Conservation (phyloP, 1,140 invertebrate genomes). For the Drosophila tropicalis region DNA sequence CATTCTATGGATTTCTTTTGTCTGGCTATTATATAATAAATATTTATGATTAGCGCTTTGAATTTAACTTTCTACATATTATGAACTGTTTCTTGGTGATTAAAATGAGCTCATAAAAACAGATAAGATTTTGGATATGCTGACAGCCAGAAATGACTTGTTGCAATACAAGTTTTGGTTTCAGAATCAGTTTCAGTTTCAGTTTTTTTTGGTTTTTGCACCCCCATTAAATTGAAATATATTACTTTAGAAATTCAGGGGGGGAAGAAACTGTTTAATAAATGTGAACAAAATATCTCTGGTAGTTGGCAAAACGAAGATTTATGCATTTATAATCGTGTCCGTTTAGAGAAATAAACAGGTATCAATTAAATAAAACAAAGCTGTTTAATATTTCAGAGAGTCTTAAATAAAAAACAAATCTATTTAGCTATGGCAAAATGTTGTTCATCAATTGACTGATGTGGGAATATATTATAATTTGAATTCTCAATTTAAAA, state of each 20-base stretch:
- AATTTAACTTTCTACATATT: conserved; percentile 6
- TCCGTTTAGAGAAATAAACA: conserved; percentile 29
- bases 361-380: not conserved
- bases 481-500: no score
- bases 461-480: no score
- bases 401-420: no score
- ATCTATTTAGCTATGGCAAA: no score
- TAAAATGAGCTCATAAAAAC: conserved; percentile 35
- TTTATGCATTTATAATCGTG: conserved; percentile 55
- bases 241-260: not conserved
- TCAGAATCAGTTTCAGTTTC: not conserved
- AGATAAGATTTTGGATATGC: conserved; percentile 19
- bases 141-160: conserved; percentile 8
- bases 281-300: conserved; percentile 11
- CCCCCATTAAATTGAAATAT: not conserved
- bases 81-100: conserved; percentile 31
- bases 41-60: conserved; percentile 39
- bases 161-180: conserved; percentile 20
- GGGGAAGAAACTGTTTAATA: conserved; percentile 1
- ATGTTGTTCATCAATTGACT: no score
- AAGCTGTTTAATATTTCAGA: not conserved
- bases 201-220: conserved; percentile 9
- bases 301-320: conserved; percentile 24
- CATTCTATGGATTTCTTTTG: not conserved
- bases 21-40: conserved; percentile 13